A percentile compares a stretch with the other conserved stretches of the same genome.
Evolutionary conservation across 2,113 vertebrate genomes (phyloP).

Genomic region (Crotophaga sulcirostris): DNA sequence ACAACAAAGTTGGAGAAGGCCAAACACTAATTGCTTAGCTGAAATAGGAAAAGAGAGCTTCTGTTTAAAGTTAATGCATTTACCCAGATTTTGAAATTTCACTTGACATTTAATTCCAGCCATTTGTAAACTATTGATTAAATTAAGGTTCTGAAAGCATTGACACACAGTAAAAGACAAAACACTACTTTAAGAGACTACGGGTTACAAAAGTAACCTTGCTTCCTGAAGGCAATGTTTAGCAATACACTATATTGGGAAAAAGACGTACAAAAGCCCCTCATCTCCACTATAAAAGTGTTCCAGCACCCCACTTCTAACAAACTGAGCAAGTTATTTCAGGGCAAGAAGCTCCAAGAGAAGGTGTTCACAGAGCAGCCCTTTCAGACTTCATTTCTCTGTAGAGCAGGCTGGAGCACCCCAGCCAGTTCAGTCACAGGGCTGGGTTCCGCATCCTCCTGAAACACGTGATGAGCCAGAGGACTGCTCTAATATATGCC

Average conservation of each 20-base stretch:
- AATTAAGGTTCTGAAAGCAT: conserved; percentile 1
- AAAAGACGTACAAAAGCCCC: neutral
- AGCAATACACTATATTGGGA: neutral
- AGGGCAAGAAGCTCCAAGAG: neutral
- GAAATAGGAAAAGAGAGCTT: neutral
- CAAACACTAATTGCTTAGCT: neutral
- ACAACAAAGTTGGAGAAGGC: neutral
- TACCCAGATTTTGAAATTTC: conserved; percentile 27
- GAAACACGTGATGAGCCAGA: rapidly evolving
- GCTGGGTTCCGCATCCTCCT: neutral
- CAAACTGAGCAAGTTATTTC: neutral
- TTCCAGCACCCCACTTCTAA: neutral
- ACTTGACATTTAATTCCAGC: conserved; percentile 15
- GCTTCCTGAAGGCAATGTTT: neutral
- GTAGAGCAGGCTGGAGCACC: neutral
- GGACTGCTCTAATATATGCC: neutral
- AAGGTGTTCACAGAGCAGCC: neutral
- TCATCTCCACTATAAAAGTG: rapidly evolving
- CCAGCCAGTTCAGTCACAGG: neutral
- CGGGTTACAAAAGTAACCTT: neutral
- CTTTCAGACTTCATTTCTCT: neutral
- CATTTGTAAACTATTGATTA: conserved; percentile 11
- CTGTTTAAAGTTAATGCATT: neutral
- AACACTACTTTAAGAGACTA: neutral
- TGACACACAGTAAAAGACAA: neutral